A percentile compares a stretch with the other conserved stretches of the same genome.
Evolutionary conservation across 2,797 vertebrate genomes (phyloP).

Genomic region (Buceros bicornis): DNA sequence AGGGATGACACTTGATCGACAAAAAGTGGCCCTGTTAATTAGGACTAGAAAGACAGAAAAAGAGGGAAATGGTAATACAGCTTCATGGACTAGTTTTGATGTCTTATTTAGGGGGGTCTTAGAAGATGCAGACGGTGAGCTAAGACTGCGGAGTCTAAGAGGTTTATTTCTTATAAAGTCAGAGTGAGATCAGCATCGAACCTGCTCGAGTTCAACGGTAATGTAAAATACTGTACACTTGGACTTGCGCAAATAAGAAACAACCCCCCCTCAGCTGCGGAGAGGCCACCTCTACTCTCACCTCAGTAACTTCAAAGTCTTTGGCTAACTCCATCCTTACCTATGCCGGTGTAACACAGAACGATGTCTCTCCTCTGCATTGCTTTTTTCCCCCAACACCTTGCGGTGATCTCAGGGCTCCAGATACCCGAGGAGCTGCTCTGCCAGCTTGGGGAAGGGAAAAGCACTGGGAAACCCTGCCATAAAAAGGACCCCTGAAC

Average conservation of each 20-base stretch:
- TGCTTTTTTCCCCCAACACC: neutral
- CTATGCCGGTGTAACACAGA: fast-evolving
- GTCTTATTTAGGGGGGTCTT: neutral
- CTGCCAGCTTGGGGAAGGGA: neutral
- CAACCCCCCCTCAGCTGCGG: neutral
- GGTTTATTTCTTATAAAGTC: neutral
- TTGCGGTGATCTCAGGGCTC: neutral
- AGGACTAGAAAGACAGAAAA: neutral
- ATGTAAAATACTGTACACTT: neutral
- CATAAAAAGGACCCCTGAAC: neutral
- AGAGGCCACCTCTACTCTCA: neutral
- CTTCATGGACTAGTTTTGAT: neutral
- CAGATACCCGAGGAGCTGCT: neutral
- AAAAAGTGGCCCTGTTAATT: conserved; percentile 19
- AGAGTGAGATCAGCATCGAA: neutral
- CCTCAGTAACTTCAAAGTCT: neutral
- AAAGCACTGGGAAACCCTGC: neutral
- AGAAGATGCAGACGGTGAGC: neutral
- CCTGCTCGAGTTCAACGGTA: neutral
- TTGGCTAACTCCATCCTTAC: neutral
- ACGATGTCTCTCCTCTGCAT: fast-evolving
- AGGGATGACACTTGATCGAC: conserved; percentile 32
- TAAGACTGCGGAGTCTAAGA: neutral
- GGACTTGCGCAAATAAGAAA: neutral
- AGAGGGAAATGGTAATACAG: neutral